Base-by-base conservation (phyloP, 2,888 invertebrate species). In the Lissocephala sabroskyi region DNA sequence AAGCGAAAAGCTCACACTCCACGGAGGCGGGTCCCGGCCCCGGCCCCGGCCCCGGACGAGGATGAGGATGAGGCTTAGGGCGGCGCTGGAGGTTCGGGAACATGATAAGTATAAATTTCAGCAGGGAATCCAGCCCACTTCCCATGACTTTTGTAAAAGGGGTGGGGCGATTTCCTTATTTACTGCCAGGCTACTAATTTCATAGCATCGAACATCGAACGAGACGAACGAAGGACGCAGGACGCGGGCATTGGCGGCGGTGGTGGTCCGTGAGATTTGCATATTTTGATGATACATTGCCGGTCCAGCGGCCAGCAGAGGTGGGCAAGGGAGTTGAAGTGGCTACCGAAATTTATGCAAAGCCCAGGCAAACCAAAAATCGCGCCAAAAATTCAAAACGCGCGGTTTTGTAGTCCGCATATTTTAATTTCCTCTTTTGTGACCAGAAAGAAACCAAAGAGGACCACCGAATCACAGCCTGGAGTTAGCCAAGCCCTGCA, bases 341-440 rank as follows among this genome's bases (percentile, higher is more conserved):
- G n/a, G n/a, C n/a, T n/a, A n/a, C n/a, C n/a, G n/a, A 64, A 74
- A 74, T 68, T 64, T 75, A 70, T 75, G 70, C 73, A 67, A 67
- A 67, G 52, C 58, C 66, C 56, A n/a, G n/a, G n/a, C n/a, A 54
- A 55, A 63, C 62, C 64, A 60, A 65, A 70, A 76, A 65, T 62
- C 64, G 63, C 74, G 66, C 66, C 70, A 77, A 67, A n/a, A 67
- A 75, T 65, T 68, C 70, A 68, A 75, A 79, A 74, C 62, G 75
- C 64, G 64, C 65, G 75, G 67, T 65, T 70, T 68, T 65, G 59
- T 61, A n/a, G 64, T 66, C 56, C 62, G 76, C 73, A 79, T 79
- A 79, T 79, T 78, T 78, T 78, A 78, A 78, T 78, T 78, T 78
- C 79, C 75, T 79, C 68, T 79, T 73, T 73, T 71, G 68, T 76